Evolutionary conservation across 2,113 vertebrate genomes (phyloP).

Genomic region (Xyrauchen texanus): DNA sequence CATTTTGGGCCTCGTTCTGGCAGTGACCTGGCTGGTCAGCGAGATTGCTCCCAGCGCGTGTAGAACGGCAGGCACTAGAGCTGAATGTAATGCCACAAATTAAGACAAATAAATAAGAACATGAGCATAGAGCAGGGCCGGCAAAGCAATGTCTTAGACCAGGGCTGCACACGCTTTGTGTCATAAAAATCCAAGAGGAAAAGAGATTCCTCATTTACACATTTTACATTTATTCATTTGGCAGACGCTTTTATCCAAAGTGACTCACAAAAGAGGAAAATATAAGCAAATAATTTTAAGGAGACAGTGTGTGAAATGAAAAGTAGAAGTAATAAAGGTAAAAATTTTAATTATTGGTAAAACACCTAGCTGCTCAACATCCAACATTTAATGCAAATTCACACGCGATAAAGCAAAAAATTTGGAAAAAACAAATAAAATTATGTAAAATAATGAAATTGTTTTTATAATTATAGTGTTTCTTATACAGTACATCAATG

Average conservation of each 20-base stretch:
- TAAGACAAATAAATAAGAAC: conserved; percentile 53
- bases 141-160: conserved; percentile 39
- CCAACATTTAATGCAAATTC: not conserved
- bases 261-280: too few relatives aligned
- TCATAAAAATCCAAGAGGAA: conserved; percentile 13
- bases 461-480: too few relatives aligned
- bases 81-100: conserved; percentile 45
- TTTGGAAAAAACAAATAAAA: too few relatives aligned
- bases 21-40: conserved; percentile 54
- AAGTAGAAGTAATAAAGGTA: not conserved
- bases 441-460: too few relatives aligned
- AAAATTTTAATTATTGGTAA: not conserved
- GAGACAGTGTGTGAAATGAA: too few relatives aligned
- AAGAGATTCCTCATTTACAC: conserved; percentile 20
- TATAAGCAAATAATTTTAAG: too few relatives aligned
- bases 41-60: conserved; percentile 51
- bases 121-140: conserved; percentile 29
- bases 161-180: conserved; percentile 2
- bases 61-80: conserved; percentile 47
- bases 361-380: not conserved
- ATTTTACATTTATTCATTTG: too few relatives aligned
- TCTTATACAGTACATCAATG: too few relatives aligned
- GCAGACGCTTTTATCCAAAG: too few relatives aligned
- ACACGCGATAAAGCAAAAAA: too few relatives aligned
- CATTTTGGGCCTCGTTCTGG: conserved; percentile 65